Evolutionary conservation across 2,888 invertebrate genomes (phyloP), one percentile per base, ranked within the genome.

Genomic region (Chrysolina americana): DNA sequence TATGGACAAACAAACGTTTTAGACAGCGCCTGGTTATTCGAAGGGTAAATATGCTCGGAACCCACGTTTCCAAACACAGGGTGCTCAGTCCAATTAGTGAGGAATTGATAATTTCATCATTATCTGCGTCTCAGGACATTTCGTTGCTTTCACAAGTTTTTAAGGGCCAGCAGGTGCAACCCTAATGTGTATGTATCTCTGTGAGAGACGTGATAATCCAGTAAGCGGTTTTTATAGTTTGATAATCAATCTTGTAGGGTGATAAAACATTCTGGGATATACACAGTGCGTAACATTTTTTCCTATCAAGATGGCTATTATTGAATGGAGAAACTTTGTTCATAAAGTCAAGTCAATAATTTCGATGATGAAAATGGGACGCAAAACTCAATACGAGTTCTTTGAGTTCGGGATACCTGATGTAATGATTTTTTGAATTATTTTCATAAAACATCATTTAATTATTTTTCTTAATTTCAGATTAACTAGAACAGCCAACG

Each of bases 1-100:
- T 81, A 77, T 81, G 63, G 65, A 50, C 78, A 82, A 83, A 83
- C 81, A 82, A 79, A 78, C 73, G 78, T 81, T 80, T 82, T 81
- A 81, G 80, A 79, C 64, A 76, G 74, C 73, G 74, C 73, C 71
- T 73, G 65, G 73, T 76, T 75, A 79, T 81, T 79, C 78, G 77
- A 73, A 77, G 71, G 79, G 81, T 72, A 81, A 83, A 83, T 78
- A 82, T 79, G 75, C 77, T 75, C 74, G 65, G 73, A 79, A 77
- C 77, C 70, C 74, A 65, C 68, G 64, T 72, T 71, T 65, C 66
- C 75, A 75, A 73, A 71, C 73, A 70, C 70, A 72, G 74, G 71
- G 74, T 75, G 65, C 76, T 76, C 47, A 19, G 70, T 72, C 76
- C 80, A 81, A 81, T 81, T 81, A 81, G 81, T 73, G 69, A 69